Evolutionary conservation across 2,797 vertebrate genomes (phyloP), one percentile per base, ranked within the genome.

Genomic region (Gallinago stenura): DNA sequence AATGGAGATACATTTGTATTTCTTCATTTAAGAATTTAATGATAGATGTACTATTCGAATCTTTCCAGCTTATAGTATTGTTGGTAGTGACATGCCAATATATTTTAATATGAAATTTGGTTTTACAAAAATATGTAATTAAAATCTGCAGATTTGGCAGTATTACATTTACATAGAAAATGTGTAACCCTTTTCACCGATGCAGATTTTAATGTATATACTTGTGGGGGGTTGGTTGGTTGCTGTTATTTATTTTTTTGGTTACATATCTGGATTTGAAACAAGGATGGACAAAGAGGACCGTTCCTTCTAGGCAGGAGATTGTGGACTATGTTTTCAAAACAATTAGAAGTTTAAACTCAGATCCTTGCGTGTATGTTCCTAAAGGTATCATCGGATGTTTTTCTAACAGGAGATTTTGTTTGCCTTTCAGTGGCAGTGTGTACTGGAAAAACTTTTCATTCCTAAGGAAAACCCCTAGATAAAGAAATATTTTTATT

Each of bases 401-500:
- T 85, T 89, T 87, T 69, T 60, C 75, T 89, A 62, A 91, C 41
- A 76, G 69, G 39, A 84, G n/a, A 51, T 89, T 72, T 85, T 76
- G 30, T 81, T 95, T 92, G 41, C 24, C 31, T 87, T 91, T 68
- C 33, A 61, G 19, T 70, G 33, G 16, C 41, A 79, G 33, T 70
- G 9, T n/a, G 20, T 87, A 31, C 33, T 62, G 43, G 25, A 76
- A 89, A 91, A 35, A 22, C 11, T 51, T 66, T 93, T 71, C 14
- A 91, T 91, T 68, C 56, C 39, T 76, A 66, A 72, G 60, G n/a
- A 84, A 85, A 90, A 53, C 17, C 4, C 3, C 41, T 39, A 37
- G 51, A 95, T 84, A 50, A 93, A 56, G 15, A 82, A 95, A 89
- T 39, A 93, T 69, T 97, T 97, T 95, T 90, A 53, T 93, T 95